Conservation (phyloP, 1,140 invertebrate genomes). For the Lucilia sericata region DNA sequence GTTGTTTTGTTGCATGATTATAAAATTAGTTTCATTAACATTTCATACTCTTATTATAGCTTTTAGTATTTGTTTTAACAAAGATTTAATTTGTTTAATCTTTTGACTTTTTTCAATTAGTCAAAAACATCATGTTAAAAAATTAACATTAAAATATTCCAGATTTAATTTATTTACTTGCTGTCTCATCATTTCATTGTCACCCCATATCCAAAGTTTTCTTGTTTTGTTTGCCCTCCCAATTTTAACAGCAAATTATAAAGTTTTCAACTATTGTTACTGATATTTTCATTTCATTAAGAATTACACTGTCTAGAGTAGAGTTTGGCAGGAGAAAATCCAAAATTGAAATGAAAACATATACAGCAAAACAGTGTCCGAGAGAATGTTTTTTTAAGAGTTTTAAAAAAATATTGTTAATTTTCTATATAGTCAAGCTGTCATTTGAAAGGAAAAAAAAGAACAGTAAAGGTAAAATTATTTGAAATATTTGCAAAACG, state of each 20-base stretch:
- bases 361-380: not conserved
- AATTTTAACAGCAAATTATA: constrained; percentile 15
- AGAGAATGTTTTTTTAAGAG: not conserved
- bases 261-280: constrained; percentile 16
- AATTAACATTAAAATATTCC: not conserved
- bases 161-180: not conserved
- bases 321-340: not conserved
- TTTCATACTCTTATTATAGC: not conserved
- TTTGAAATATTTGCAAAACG: not conserved
- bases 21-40: not conserved
- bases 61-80: not conserved
- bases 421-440: constrained; percentile 2
- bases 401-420: not conserved
- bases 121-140: not conserved
- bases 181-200: not conserved
- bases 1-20: not conserved
- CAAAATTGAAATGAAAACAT: not conserved
- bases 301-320: not conserved
- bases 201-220: not conserved
- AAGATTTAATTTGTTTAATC: not conserved
- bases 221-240: not conserved
- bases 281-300: constrained; percentile 41
- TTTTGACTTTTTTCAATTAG: not conserved
- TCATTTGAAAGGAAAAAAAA: not conserved
- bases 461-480: not conserved